phyloP scores from a whole-genome alignment of 2,888 invertebrate species.

The Cheilosia impressa region DNA sequence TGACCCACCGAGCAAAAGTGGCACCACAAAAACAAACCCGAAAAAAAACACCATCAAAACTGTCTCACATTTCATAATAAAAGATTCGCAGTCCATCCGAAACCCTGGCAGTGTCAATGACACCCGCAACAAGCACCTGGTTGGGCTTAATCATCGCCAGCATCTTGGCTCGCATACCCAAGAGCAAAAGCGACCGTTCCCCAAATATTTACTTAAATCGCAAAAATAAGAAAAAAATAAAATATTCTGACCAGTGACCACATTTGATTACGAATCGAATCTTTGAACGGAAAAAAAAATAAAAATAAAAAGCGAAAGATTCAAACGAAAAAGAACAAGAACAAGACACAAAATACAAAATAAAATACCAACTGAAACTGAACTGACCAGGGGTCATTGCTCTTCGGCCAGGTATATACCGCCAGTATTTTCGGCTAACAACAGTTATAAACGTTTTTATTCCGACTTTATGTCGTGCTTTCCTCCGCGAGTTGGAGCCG shows the following conservation, averaged over 20 bases:
- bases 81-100: not conserved
- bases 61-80: constrained; percentile 66
- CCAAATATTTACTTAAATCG: constrained; percentile 60
- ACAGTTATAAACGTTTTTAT: constrained; percentile 75
- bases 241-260: constrained; percentile 46
- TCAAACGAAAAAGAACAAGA: constrained; percentile 9
- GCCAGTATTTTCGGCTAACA: constrained; percentile 70
- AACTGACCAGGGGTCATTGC: constrained; percentile 71
- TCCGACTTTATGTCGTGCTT: constrained; percentile 35
- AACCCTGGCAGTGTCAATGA: constrained; percentile 61
- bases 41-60: constrained; percentile 27
- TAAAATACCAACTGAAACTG: constrained; percentile 8
- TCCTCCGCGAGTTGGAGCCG: constrained; percentile 19
- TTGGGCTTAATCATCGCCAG: constrained; percentile 34
- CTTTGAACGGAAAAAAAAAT: constrained; percentile 16
- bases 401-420: constrained; percentile 19
- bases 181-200: constrained; percentile 36
- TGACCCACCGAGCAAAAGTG: constrained; percentile 23
- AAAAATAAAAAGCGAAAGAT: not conserved
- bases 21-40: constrained; percentile 27
- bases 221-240: constrained; percentile 39
- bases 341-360: constrained; percentile 10
- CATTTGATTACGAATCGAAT: constrained; percentile 69
- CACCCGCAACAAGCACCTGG: constrained; percentile 52
- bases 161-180: not conserved